phyloP scores from a whole-genome alignment of 1,140 invertebrate genomes.

The Lamellibrachia luymesi region DNA sequence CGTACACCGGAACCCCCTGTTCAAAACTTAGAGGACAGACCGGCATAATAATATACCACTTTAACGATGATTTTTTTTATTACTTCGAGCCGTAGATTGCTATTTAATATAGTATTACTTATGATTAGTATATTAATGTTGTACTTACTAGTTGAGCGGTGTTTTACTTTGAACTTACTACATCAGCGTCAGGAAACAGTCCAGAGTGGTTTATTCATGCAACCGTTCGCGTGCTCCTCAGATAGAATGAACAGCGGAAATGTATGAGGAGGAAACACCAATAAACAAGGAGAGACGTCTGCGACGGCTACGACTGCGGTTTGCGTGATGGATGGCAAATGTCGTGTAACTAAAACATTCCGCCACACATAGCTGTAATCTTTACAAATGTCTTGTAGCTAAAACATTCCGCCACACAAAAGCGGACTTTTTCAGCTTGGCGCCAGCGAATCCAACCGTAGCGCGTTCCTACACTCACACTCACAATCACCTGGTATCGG shows the following conservation, averaged over 20 bases:
- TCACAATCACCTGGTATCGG: neutral
- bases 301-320: neutral
- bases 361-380: neutral
- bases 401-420: neutral
- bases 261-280: neutral
- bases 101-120: too few relatives aligned
- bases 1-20: too few relatives aligned
- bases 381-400: neutral
- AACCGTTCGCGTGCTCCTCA: neutral
- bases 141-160: too few relatives aligned
- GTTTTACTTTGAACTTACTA: too few relatives aligned
- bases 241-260: neutral
- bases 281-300: neutral
- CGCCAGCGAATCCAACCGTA: neutral
- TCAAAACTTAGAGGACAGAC: too few relatives aligned
- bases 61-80: too few relatives aligned
- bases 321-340: neutral
- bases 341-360: neutral
- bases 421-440: neutral
- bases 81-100: too few relatives aligned
- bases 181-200: too few relatives aligned
- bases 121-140: too few relatives aligned
- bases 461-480: neutral
- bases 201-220: too few relatives aligned
- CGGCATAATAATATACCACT: too few relatives aligned